Conservation (phyloP, 2,888 invertebrate genomes). For the Himalopsyche tibetana region DNA sequence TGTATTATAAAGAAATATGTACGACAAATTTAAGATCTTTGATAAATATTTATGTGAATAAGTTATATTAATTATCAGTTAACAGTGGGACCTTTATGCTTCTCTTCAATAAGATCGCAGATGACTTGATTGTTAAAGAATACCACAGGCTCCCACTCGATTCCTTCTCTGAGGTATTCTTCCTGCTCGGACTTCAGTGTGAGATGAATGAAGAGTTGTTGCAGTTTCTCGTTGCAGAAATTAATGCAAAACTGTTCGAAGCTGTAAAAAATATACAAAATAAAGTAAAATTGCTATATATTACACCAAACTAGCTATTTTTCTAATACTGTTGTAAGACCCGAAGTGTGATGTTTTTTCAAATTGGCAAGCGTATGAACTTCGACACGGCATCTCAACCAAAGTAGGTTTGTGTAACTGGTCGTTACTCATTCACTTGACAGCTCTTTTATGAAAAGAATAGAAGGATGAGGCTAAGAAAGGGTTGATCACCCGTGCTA, state of each 20-base stretch:
- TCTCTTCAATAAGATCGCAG: constrained; percentile 93
- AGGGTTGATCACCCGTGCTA: too few species aligned
- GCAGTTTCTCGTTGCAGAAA: constrained; percentile 96
- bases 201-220: constrained; percentile 94
- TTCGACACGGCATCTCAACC: too few species aligned
- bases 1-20: too few species aligned
- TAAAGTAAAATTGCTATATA: neutral
- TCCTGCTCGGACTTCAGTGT: constrained; percentile 95
- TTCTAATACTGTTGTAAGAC: neutral
- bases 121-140: constrained; percentile 97
- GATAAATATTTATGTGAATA: neutral
- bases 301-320: neutral
- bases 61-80: neutral
- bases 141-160: constrained; percentile 91
- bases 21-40: too few species aligned
- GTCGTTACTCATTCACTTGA: too few species aligned
- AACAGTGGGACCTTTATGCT: constrained; percentile 82
- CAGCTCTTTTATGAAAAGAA: too few species aligned
- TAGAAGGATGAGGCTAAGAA: too few species aligned
- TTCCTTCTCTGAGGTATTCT: constrained; percentile 93
- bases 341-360: too few species aligned
- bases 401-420: too few species aligned
- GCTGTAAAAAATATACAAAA: constrained; percentile 71
- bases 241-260: constrained; percentile 97
- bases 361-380: too few species aligned